phyloP scores from a whole-genome alignment of 1,140 invertebrate genomes.

The Spodoptera frugiperda region DNA sequence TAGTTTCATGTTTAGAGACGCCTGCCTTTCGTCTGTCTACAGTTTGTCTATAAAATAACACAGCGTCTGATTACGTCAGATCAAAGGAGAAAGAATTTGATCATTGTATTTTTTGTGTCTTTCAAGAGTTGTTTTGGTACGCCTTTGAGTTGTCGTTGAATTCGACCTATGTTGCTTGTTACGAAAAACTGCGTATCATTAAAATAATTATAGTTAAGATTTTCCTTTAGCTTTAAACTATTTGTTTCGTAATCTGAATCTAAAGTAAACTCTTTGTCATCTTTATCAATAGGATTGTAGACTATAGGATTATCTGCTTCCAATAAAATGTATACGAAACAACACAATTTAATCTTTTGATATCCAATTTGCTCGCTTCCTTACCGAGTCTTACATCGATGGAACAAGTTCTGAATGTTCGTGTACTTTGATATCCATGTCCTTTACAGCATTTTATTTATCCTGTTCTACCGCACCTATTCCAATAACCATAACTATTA shows the following conservation, averaged over 20 bases:
- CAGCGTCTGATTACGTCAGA: not conserved
- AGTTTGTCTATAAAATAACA: constrained; percentile 21
- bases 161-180: not conserved
- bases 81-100: constrained; percentile 21
- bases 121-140: too few species aligned
- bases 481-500: not conserved
- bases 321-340: not conserved
- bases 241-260: too few species aligned
- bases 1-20: not conserved
- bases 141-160: not conserved
- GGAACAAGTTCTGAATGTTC: constrained; percentile 14
- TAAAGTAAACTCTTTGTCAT: not conserved
- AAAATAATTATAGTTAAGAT: too few species aligned
- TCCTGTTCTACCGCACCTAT: not conserved
- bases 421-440: constrained; percentile 11
- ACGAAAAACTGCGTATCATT: not conserved
- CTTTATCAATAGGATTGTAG: not conserved
- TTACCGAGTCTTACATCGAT: constrained; percentile 10
- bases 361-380: constrained; percentile 20
- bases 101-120: not conserved
- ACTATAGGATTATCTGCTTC: not conserved
- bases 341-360: not conserved
- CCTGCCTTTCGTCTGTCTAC: constrained; percentile 16
- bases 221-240: too few species aligned
- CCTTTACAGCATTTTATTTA: constrained; percentile 20